Conservation (phyloP, 2,888 invertebrate species). For the Pseudeuparius sepicola region DNA sequence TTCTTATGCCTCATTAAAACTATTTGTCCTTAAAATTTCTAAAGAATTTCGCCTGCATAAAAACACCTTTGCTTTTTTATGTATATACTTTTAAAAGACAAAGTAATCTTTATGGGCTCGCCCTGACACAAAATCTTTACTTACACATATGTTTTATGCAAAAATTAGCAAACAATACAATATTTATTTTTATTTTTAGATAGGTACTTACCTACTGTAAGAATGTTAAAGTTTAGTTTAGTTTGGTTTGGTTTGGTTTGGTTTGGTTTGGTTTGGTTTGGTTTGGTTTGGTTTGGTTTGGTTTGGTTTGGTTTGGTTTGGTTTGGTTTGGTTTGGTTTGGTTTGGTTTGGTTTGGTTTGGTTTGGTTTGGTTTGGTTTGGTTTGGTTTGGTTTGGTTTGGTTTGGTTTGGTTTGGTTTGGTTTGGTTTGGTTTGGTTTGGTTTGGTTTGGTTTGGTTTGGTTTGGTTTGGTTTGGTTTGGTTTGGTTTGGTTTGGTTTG, state of each 20-base stretch:
- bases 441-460: slow-evolving; percentile 2
- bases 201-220: too few relatives aligned
- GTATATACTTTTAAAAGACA: too few relatives aligned
- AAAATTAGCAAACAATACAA: too few relatives aligned
- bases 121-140: too few relatives aligned
- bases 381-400: slow-evolving; percentile 3
- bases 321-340: slow-evolving; percentile 2
- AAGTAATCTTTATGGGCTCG: too few relatives aligned
- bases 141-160: too few relatives aligned
- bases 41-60: too few relatives aligned
- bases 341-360: slow-evolving; percentile 2
- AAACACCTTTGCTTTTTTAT: too few relatives aligned
- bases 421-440: slow-evolving; percentile 3
- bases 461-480: slow-evolving; percentile 1
- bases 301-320: slow-evolving; percentile 3
- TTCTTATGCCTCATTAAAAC: too few relatives aligned
- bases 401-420: slow-evolving; percentile 2
- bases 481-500: slow-evolving; percentile 1
- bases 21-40: too few relatives aligned
- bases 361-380: slow-evolving; percentile 2
- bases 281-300: slow-evolving; percentile 1
- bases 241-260: slow-evolving; percentile 3
- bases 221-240: too few relatives aligned
- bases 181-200: too few relatives aligned
- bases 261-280: slow-evolving; percentile 2